Base-by-base conservation (phyloP, 2,113 vertebrate genomes). In the Pardalotus punctatus region DNA sequence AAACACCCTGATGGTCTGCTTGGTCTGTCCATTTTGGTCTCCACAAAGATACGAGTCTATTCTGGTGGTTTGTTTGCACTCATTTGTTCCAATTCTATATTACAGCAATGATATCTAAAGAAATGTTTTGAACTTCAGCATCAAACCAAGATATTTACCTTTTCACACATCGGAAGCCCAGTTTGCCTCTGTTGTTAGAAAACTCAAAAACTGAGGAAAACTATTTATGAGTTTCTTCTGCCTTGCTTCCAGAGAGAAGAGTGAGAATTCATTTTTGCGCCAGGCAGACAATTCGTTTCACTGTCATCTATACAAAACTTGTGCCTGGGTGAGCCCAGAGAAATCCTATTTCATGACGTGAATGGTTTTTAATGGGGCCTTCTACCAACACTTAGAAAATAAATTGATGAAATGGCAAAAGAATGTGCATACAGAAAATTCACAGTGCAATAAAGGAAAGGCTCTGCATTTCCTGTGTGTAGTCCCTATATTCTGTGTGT, bases 361-460 rank as follows among this genome's bases (percentile, higher is more conserved):
- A 45, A 45, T 45, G 25, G 6, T 40, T 88, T 84, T 84, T 40
- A 86, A 62, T 5, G 28, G 36, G 28, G 16, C 11, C 23, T 88
- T 93, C 77, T 79, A 65, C 57, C 25, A 81, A 48, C n/a, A 45
- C 21, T 7, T 45, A 53, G 53, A 61, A 95, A 88, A 87, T 33
- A 87, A 85, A 76, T 35, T 6, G 2, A 73, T 40, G 28, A 72
- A 93, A 84, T 25, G 33, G 45, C 65, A 72, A 76, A 91, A 94
- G 18, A 64, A 96, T 3, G 27, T 4, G 4, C 36, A 33, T 12
- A 47, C 45, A 79, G 61, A 89, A 81, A 81, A 67, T 20, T 42
- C 76, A 35, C 35, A 27, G 35, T 36, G 27, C 33, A 51, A 40
- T 19, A 33, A 57, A 86, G 24, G 17, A 74, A 51, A 78, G 40